Conservation (phyloP, 2,113 vertebrate genomes). For the Rutilus rutilus region DNA sequence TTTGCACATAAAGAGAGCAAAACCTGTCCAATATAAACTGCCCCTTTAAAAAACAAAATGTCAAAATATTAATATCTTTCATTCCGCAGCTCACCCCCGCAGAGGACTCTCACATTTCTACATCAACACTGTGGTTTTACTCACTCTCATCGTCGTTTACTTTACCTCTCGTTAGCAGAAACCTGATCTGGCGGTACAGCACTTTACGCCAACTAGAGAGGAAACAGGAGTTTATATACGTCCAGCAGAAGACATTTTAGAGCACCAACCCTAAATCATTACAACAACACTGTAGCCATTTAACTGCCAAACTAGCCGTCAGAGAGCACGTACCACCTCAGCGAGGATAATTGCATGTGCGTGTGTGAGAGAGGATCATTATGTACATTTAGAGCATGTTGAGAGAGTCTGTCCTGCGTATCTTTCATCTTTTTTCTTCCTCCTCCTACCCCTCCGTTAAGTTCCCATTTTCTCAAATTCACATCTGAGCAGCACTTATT, state of each 20-base stretch:
- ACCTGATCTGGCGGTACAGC: slow-evolving; percentile 38
- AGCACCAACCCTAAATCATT: slow-evolving; percentile 32
- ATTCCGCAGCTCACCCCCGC: slow-evolving; percentile 4
- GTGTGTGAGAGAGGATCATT: slow-evolving; percentile 28
- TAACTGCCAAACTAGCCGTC: slow-evolving; percentile 47
- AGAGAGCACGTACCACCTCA: slow-evolving; percentile 8
- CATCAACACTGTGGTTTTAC: slow-evolving; percentile 53
- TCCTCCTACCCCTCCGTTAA: slow-evolving; percentile 3
- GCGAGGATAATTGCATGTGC: slow-evolving; percentile 23
- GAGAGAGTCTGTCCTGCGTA: background rate
- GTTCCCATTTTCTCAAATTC: slow-evolving; percentile 47
- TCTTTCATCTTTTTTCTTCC: slow-evolving; percentile 32
- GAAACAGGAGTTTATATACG: slow-evolving; percentile 46
- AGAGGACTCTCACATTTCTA: slow-evolving; percentile 45
- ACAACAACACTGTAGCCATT: slow-evolving; percentile 53
- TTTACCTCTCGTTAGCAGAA: slow-evolving; percentile 56
- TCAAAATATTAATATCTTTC: slow-evolving; percentile 24
- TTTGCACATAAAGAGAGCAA: background rate
- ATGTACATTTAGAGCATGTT: background rate
- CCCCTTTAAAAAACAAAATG: background rate
- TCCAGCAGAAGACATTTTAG: slow-evolving; percentile 30
- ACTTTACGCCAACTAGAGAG: slow-evolving; percentile 29
- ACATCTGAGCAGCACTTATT: slow-evolving; percentile 33
- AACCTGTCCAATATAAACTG: background rate
- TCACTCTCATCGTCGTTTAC: slow-evolving; percentile 40